Base-by-base conservation (phyloP, 1,140 invertebrate species). In the Acromyrmex heyeri region DNA sequence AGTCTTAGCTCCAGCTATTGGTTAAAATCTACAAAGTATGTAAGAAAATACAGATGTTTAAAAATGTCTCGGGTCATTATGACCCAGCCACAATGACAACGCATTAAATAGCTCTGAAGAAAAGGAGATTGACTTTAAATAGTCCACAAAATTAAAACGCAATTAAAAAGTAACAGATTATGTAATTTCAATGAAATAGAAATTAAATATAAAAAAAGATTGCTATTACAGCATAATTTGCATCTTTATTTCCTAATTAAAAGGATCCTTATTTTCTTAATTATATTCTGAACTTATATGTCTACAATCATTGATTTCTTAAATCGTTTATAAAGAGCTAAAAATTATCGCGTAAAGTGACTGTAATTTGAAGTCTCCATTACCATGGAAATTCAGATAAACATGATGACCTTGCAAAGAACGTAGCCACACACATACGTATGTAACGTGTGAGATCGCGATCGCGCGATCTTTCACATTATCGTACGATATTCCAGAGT, bases 401-500 rank as follows among this genome's bases (percentile, higher is more conserved):
- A 18, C 2, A 12, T 21, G 34, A 81, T 62, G 59, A 48, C 59
- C 75, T 78, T 64, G 59, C 30, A 6, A 38, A 1, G 27, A 50
- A 30, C 3, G 21, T 16, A 44, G 38, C 10, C n/a, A 12, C 53
- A 44, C 72, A 14, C 16, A 30, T 34, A 67, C 7, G 7, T 10
- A 48, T 3, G 14, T 12, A 82, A 30, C 44, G 30, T 16, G 14
- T 7, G 30, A 38, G 18, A 24, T 57, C 75, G 75, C 21, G n/a
- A 67, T 79, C 79, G 69, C 67, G 38, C 55, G 55, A 83, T 75
- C 8, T 14, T 12, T 55, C 48, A 21, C 27, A 14, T 24, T 24
- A 81, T 81, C 64, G 34, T 57, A n/a, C 38, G 38, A 83, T 70
- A 70, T 38, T 30, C 55, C 24, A 18, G 69, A 73, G 38, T 62